Percentiles rank a stretch among this genome's conserved stretches.
Evolutionary conservation across 1,140 invertebrate species (phyloP).

Genomic region (Pachypeltis micranthus): DNA sequence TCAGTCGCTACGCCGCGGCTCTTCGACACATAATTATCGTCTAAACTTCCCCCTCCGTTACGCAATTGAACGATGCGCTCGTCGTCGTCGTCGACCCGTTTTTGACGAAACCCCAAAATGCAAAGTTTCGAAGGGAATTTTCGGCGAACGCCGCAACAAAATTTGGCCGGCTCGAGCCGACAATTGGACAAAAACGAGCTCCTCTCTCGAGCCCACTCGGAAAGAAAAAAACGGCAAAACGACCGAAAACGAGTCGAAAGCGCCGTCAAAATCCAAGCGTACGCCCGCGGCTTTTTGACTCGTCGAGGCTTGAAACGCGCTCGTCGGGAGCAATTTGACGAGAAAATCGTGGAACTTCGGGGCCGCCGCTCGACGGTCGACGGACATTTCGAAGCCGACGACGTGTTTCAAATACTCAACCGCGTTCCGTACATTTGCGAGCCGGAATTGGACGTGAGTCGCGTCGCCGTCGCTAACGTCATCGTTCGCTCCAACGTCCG

Average conservation of each 20-base stretch:
- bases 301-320: slow-evolving; percentile 51
- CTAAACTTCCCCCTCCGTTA: too few relatives aligned
- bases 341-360: slow-evolving; percentile 37
- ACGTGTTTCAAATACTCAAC: slow-evolving; percentile 42
- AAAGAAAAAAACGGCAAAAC: slow-evolving; percentile 67
- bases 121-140: slow-evolving; percentile 90
- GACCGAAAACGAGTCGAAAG: slow-evolving; percentile 57
- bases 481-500: slow-evolving; percentile 34
- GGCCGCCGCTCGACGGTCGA: slow-evolving; percentile 31
- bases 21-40: too few relatives aligned
- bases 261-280: slow-evolving; percentile 63
- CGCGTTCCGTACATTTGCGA: slow-evolving; percentile 60
- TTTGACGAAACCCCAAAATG: slow-evolving; percentile 24
- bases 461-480: slow-evolving; percentile 40
- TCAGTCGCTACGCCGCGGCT: too few relatives aligned
- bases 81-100: too few relatives aligned
- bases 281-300: slow-evolving; percentile 59
- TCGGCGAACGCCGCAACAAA: slow-evolving; percentile 74
- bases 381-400: slow-evolving; percentile 30
- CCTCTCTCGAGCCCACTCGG: slow-evolving; percentile 64
- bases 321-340: slow-evolving; percentile 57
- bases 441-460: slow-evolving; percentile 47
- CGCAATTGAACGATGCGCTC: too few relatives aligned
- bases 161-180: slow-evolving; percentile 73
- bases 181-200: slow-evolving; percentile 62